Conservation (phyloP, 1,140 invertebrate species). For the Phymastichus coffea region DNA sequence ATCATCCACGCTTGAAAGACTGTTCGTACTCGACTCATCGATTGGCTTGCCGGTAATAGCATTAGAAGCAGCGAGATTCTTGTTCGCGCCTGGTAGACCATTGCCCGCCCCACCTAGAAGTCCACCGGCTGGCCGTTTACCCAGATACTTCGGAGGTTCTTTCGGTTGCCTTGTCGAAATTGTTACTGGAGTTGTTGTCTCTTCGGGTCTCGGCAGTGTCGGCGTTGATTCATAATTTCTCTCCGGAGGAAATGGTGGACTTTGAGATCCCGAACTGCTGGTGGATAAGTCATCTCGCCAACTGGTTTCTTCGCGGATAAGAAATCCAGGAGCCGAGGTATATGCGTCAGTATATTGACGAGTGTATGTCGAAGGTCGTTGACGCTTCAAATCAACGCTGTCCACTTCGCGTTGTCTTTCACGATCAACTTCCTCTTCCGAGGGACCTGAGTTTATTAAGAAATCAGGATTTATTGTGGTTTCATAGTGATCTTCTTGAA, state of each 20-base stretch:
- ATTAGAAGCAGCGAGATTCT: constrained; percentile 32
- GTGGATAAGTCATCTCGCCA: background rate
- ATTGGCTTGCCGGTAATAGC: constrained; percentile 23
- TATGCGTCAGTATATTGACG: background rate
- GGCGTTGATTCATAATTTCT: background rate
- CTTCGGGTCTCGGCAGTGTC: background rate
- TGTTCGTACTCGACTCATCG: background rate
- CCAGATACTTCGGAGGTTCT: background rate
- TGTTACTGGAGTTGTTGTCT: background rate
- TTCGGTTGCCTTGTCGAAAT: background rate
- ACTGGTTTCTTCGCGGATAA: background rate
- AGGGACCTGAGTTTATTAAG: background rate
- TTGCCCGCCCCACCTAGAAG: constrained; percentile 34
- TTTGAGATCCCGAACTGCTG: background rate
- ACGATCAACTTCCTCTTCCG: constrained; percentile 36
- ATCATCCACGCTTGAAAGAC: no score
- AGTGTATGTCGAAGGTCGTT: background rate
- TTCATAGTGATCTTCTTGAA: background rate
- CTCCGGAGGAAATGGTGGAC: background rate
- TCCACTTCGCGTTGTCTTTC: constrained; percentile 34
- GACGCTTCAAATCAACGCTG: constrained; percentile 3
- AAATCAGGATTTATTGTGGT: background rate
- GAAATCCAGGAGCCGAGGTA: background rate
- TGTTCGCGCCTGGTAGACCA: constrained; percentile 36
- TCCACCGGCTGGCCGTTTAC: constrained; percentile 31